phyloP scores from a whole-genome alignment of 2,113 vertebrate species.

The Proteles cristata region DNA sequence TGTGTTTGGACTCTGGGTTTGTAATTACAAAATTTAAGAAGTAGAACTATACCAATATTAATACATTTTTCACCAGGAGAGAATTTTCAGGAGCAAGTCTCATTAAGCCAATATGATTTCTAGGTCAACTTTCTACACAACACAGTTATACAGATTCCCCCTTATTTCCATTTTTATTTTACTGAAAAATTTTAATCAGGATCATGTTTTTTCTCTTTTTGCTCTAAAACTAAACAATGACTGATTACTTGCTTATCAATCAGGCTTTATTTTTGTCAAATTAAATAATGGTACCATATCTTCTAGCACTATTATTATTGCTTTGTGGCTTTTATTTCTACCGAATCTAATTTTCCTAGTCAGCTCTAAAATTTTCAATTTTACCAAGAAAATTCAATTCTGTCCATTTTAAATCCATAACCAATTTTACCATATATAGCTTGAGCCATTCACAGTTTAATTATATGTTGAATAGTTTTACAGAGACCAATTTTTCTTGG shows the following conservation, averaged over 20 bases:
- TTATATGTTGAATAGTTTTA: conserved; percentile 20
- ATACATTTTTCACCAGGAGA: background rate
- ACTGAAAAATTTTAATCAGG: background rate
- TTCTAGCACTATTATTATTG: background rate
- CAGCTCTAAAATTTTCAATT: background rate
- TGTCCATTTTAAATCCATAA: conserved; percentile 24
- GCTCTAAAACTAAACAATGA: background rate
- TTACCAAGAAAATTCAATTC: conserved; percentile 13
- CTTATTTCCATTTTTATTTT: conserved; percentile 12
- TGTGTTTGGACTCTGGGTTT: background rate
- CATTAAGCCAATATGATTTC: background rate
- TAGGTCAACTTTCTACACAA: background rate
- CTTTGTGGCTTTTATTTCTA: background rate
- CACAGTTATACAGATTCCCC: background rate
- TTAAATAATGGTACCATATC: background rate
- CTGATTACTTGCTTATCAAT: background rate
- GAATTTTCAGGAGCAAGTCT: background rate
- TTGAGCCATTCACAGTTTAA: conserved; percentile 8
- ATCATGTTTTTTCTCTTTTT: background rate
- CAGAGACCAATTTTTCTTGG: background rate
- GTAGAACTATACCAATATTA: background rate
- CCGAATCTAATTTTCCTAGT: background rate
- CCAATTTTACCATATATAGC: background rate
- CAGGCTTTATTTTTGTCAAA: background rate
- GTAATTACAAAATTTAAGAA: background rate